phyloP scores from a whole-genome alignment of 2,113 vertebrate species.

The Ceuthmochares aereus region DNA sequence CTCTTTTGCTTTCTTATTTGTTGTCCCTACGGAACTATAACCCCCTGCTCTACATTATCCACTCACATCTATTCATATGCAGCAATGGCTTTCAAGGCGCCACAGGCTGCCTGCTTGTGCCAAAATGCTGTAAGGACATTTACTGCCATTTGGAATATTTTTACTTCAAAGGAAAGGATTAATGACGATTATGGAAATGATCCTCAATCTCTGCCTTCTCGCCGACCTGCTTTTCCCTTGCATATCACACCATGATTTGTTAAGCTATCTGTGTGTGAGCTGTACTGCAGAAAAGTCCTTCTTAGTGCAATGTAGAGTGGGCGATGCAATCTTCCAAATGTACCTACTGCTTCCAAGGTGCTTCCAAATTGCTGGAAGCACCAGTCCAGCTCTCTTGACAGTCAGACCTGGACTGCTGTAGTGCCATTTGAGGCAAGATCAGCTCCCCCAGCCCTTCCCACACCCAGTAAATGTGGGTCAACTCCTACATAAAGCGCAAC shows the following conservation, averaged over 20 bases:
- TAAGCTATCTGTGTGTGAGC: not conserved
- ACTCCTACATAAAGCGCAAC: not conserved
- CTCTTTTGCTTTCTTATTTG: not conserved
- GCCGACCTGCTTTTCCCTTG: not conserved
- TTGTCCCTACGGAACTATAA: not conserved
- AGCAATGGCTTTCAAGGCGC: not conserved
- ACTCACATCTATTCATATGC: not conserved
- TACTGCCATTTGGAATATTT: not conserved
- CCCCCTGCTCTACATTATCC: not conserved
- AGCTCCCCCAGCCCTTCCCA: not conserved
- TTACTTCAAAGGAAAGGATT: slow-evolving; percentile 53
- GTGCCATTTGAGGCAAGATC: not conserved
- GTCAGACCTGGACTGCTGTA: not conserved
- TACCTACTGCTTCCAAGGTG: not conserved
- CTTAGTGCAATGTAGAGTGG: not conserved
- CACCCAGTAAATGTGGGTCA: not conserved
- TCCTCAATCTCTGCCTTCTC: not conserved
- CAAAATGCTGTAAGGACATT: not conserved
- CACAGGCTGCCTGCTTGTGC: not conserved
- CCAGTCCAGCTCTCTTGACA: not conserved
- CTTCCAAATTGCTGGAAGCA: not conserved
- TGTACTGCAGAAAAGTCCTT: not conserved
- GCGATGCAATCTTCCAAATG: not conserved
- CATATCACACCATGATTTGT: not conserved
- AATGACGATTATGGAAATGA: slow-evolving; percentile 23